phyloP scores from a whole-genome alignment of 2,797 vertebrate species.

The Peromyscus eremicus region DNA sequence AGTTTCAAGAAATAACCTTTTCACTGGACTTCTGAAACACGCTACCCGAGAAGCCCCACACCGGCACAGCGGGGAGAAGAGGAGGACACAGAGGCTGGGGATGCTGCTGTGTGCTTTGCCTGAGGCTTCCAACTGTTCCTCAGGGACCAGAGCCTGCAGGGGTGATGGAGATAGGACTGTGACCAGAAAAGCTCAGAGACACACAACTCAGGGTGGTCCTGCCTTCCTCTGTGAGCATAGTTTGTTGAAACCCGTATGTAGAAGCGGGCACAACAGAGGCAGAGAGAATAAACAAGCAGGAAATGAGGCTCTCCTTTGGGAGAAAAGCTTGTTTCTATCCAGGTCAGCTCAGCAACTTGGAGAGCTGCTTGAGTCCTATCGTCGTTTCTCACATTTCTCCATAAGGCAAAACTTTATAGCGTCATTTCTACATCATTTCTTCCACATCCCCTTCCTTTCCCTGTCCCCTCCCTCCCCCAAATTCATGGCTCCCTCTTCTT shows the following conservation, averaged over 20 bases:
- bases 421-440: no score
- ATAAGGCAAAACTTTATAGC: not conserved
- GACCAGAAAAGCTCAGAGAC: not conserved
- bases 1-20: constrained; percentile 21
- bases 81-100: not conserved
- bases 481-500: not conserved
- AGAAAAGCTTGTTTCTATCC: not conserved
- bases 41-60: not conserved
- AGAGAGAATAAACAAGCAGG: not conserved
- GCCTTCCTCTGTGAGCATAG: not conserved
- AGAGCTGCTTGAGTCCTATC: no score
- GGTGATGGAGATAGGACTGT: not conserved
- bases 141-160: not conserved
- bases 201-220: not conserved
- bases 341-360: not conserved
- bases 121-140: not conserved
- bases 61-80: not conserved
- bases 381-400: not conserved
- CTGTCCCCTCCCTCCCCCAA: not conserved
- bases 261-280: not conserved
- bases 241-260: not conserved
- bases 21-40: not conserved
- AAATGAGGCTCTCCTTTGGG: not conserved
- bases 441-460: not conserved
- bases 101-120: not conserved